A percentile compares a stretch with the other conserved stretches of the same genome.
These are phyloP conservation scores for Clytia hemisphaerica DNA, from an alignment of 30 jellyfish, hydroid and myxozoan genomes.

Conservation along the genomic window DNA sequence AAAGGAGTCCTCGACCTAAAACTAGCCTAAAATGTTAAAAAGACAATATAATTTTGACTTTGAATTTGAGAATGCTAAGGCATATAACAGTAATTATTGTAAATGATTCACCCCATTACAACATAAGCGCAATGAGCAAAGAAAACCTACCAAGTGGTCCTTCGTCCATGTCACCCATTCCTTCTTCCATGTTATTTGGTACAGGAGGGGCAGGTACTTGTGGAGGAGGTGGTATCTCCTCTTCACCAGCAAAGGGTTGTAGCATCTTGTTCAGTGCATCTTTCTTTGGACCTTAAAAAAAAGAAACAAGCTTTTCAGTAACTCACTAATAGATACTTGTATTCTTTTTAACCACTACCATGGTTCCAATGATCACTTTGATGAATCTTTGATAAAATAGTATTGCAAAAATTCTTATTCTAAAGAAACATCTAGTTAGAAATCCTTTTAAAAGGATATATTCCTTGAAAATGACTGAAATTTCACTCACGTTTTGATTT, in stretches of 20 bases:
- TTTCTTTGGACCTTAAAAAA: slow-evolving; percentile 74
- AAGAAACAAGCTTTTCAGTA: background rate
- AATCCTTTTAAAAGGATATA: too few relatives aligned
- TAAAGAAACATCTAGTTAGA: too few relatives aligned
- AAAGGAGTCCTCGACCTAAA: too few relatives aligned
- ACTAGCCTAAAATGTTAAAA: too few relatives aligned
- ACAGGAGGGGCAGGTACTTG: slow-evolving; percentile 74
- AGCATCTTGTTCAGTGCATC: slow-evolving; percentile 83
- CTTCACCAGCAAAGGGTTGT: slow-evolving; percentile 81
- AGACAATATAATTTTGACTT: too few relatives aligned
- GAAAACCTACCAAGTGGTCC: slow-evolving; percentile 91
- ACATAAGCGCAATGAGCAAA: too few relatives aligned
- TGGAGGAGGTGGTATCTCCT: slow-evolving; percentile 60
- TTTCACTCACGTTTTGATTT: slow-evolving; percentile 78
- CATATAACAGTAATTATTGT: too few relatives aligned
- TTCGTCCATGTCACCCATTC: slow-evolving; percentile 62
- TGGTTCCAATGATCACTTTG: too few relatives aligned
- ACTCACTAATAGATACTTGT: background rate
- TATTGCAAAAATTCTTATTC: background rate
- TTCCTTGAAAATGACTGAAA: background rate
- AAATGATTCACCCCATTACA: too few relatives aligned
- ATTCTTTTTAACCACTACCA: background rate
- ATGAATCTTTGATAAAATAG: too few relatives aligned
- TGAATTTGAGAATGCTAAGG: too few relatives aligned
- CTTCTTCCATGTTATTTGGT: slow-evolving; percentile 47